A percentile compares a stretch with the other conserved stretches of the same genome.
Evolutionary conservation across 2,888 invertebrate species (phyloP).

Genomic region (Eumerus sabulonum): DNA sequence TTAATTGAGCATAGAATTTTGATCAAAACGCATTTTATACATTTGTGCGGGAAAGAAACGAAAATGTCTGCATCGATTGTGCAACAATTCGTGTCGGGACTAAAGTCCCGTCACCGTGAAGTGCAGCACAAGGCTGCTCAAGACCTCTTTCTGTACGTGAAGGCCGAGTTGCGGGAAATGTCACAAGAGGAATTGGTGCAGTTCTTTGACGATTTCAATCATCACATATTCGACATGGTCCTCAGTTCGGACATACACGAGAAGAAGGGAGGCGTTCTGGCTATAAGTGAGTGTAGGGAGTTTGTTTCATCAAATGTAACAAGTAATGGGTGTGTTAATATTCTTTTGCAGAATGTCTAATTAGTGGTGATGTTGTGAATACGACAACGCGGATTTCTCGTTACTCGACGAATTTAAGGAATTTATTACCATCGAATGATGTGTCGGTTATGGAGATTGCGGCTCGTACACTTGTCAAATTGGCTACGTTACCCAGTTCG

Average conservation of each 20-base stretch:
- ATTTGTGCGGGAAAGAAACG: neutral
- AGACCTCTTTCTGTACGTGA: slow-evolving; percentile 93
- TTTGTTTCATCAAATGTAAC: no score
- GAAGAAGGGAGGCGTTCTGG: slow-evolving; percentile 96
- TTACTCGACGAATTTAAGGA: slow-evolving; percentile 95
- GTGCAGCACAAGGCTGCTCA: slow-evolving; percentile 91
- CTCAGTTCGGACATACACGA: slow-evolving; percentile 95
- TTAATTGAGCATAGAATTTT: slow-evolving; percentile 16
- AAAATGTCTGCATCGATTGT: slow-evolving; percentile 81
- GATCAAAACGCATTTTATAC: neutral
- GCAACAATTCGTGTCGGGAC: slow-evolving; percentile 89
- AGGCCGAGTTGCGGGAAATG: slow-evolving; percentile 93
- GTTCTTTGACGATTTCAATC: slow-evolving; percentile 97
- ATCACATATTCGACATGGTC: slow-evolving; percentile 97
- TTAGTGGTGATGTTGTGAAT: slow-evolving; percentile 95
- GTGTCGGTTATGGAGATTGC: slow-evolving; percentile 97
- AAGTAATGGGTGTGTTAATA: slow-evolving; percentile 1
- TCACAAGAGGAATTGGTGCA: slow-evolving; percentile 93
- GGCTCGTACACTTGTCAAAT: slow-evolving; percentile 95
- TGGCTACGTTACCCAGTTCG: slow-evolving; percentile 94
- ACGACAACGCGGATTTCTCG: slow-evolving; percentile 93
- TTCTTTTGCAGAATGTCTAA: slow-evolving; percentile 87
- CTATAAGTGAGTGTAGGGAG: slow-evolving; percentile 87
- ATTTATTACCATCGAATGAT: slow-evolving; percentile 93
- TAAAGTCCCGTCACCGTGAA: slow-evolving; percentile 93